Percentiles rank a stretch among this genome's conserved stretches.
These are phyloP conservation scores for Drosophila pallidifrons DNA, from an alignment of 1,140 invertebrate genomes.

Conservation along the genomic window DNA sequence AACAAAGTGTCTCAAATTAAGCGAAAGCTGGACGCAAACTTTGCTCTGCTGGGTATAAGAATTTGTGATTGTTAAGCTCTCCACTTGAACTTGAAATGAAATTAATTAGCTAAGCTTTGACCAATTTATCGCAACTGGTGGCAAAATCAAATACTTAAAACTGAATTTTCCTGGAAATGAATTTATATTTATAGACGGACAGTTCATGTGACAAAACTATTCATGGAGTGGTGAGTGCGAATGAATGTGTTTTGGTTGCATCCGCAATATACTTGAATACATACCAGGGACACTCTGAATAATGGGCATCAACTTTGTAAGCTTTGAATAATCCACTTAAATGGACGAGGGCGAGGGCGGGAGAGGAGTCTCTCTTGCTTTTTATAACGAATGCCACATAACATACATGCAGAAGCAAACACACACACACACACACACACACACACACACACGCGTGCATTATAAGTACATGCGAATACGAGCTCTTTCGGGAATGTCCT, in stretches of 20 bases:
- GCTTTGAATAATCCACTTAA: constrained; percentile 80
- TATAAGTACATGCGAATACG: not conserved
- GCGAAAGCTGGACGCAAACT: constrained; percentile 2
- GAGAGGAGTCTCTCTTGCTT: constrained; percentile 65
- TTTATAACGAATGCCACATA: constrained; percentile 59
- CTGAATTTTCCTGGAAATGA: not conserved
- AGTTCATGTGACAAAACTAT: constrained; percentile 2
- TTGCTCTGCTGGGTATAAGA: constrained; percentile 2
- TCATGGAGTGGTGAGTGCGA: not conserved
- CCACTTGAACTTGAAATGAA: constrained; percentile 11
- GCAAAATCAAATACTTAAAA: constrained; percentile 7
- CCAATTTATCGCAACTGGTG: constrained; percentile 45
- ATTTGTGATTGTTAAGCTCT: not conserved
- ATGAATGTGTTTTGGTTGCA: constrained; percentile 9
- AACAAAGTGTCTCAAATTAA: constrained; percentile 35
- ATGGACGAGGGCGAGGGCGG: constrained; percentile 11
- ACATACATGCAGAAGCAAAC: not conserved
- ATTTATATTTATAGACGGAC: not conserved
- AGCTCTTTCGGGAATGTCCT: constrained; percentile 73
- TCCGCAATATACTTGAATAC: not conserved
- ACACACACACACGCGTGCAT: not conserved
- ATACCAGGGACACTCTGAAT: constrained; percentile 11
- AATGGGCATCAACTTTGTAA: constrained; percentile 38
- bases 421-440: not conserved
- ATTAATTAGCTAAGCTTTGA: constrained; percentile 49